phyloP scores from a whole-genome alignment of 2,888 invertebrate species.

The Argyresthia goedartella region DNA sequence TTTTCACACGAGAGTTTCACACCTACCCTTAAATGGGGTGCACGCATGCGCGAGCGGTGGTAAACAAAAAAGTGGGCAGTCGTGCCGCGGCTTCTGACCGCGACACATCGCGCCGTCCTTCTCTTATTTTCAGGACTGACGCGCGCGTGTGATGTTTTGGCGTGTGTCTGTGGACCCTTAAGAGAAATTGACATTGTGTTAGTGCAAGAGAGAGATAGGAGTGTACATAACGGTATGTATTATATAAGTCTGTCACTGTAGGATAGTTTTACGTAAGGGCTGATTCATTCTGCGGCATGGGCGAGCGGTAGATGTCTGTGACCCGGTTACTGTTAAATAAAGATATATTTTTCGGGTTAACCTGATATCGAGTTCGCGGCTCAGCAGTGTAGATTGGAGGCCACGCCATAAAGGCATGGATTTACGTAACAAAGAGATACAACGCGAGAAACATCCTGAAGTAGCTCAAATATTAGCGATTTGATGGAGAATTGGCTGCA shows the following conservation, averaged over 20 bases:
- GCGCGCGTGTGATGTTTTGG: not conserved
- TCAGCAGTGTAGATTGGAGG: no score
- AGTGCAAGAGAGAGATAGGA: not conserved
- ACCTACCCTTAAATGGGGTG: not conserved
- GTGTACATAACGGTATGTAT: not conserved
- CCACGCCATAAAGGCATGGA: conserved; percentile 11
- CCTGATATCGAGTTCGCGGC: no score
- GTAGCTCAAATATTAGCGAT: no score
- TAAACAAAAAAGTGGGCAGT: not conserved
- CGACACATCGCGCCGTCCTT: not conserved
- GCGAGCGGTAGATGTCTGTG: not conserved
- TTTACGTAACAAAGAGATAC: conserved; percentile 18
- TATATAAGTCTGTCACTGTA: not conserved
- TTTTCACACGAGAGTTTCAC: not conserved
- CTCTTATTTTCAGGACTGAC: not conserved
- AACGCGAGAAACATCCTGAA: no score
- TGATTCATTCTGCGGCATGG: not conserved
- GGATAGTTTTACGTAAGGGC: not conserved
- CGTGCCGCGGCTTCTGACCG: conserved; percentile 4
- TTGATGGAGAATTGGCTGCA: no score
- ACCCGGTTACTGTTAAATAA: not conserved
- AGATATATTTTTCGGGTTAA: not conserved
- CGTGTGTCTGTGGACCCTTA: not conserved
- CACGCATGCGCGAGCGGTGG: conserved; percentile 8
- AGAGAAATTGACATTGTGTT: not conserved